Percentiles rank a stretch among this genome's conserved stretches.
phyloP scores from a whole-genome alignment of 2,888 invertebrate species.

The Epirrhoe alternata region DNA sequence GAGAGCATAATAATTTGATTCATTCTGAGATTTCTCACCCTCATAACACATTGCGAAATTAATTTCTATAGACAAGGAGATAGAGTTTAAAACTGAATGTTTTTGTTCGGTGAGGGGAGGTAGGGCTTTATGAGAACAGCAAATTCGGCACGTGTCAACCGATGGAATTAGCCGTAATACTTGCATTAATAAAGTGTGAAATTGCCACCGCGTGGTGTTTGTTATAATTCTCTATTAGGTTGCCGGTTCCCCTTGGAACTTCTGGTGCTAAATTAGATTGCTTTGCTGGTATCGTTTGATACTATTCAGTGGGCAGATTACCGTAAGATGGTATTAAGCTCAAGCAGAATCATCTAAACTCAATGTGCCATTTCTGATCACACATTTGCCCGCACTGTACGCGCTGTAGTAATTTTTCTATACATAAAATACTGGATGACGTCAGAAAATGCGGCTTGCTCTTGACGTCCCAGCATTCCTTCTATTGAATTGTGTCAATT shows the following conservation, averaged over 20 bases:
- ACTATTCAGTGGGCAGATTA: slow-evolving; percentile 33
- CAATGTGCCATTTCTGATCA: background rate
- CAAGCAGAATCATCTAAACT: background rate
- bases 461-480: no score
- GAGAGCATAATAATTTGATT: slow-evolving; percentile 39
- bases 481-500: no score
- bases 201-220: slow-evolving; percentile 80
- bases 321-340: slow-evolving; percentile 10
- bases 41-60: slow-evolving; percentile 5
- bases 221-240: slow-evolving; percentile 81
- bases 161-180: slow-evolving; percentile 83
- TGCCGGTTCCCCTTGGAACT: slow-evolving; percentile 56
- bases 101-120: slow-evolving; percentile 55
- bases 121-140: slow-evolving; percentile 78
- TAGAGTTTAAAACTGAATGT: slow-evolving; percentile 59
- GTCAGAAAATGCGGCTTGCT: no score
- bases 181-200: slow-evolving; percentile 85
- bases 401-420: background rate
- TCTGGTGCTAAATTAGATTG: slow-evolving; percentile 56
- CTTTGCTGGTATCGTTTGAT: slow-evolving; percentile 51
- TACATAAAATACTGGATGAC: no score
- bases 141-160: slow-evolving; percentile 82
- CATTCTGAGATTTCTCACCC: slow-evolving; percentile 22
- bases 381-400: no score
- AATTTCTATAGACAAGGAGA: slow-evolving; percentile 36